phyloP scores from a whole-genome alignment of 2,888 invertebrate species.

The Phortica magna region DNA sequence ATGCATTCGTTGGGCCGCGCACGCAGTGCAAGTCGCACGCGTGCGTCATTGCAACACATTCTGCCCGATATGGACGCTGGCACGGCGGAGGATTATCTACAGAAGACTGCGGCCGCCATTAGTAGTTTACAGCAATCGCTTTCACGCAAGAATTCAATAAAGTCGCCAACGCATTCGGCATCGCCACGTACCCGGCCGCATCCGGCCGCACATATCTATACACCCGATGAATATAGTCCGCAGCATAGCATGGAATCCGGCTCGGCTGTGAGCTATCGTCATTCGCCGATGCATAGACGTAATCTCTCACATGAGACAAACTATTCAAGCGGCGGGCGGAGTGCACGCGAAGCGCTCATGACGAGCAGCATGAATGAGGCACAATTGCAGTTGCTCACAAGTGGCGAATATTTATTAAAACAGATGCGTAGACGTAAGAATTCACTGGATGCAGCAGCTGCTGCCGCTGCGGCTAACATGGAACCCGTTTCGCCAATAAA shows the following conservation, averaged over 20 bases:
- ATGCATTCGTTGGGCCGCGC: slow-evolving; percentile 82
- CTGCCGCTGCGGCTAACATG: slow-evolving; percentile 46
- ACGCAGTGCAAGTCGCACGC: slow-evolving; percentile 78
- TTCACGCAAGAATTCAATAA: slow-evolving; percentile 76
- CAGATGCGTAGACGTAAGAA: slow-evolving; percentile 76
- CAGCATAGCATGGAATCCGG: slow-evolving; percentile 72
- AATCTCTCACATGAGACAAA: slow-evolving; percentile 52
- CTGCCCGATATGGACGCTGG: slow-evolving; percentile 49
- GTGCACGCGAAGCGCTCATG: slow-evolving; percentile 63
- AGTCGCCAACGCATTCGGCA: slow-evolving; percentile 71
- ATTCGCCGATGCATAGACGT: slow-evolving; percentile 67
- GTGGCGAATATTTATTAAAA: slow-evolving; percentile 72
- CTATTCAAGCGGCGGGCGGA: slow-evolving; percentile 15
- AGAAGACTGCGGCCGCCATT: slow-evolving; percentile 79
- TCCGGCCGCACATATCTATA: slow-evolving; percentile 56
- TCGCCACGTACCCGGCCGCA: slow-evolving; percentile 62
- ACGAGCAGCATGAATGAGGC: slow-evolving; percentile 78
- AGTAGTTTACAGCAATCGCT: slow-evolving; percentile 73
- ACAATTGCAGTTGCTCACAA: slow-evolving; percentile 72
- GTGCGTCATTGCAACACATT: slow-evolving; percentile 69
- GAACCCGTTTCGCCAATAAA: slow-evolving; percentile 51
- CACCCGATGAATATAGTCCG: slow-evolving; percentile 73
- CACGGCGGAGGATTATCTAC: slow-evolving; percentile 81
- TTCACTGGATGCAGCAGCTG: slow-evolving; percentile 71
- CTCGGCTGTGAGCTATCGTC: slow-evolving; percentile 50